These are phyloP conservation scores for Romanogobio albipinnatus DNA, from an alignment of 2,113 vertebrate genomes.

Conservation along the genomic window DNA sequence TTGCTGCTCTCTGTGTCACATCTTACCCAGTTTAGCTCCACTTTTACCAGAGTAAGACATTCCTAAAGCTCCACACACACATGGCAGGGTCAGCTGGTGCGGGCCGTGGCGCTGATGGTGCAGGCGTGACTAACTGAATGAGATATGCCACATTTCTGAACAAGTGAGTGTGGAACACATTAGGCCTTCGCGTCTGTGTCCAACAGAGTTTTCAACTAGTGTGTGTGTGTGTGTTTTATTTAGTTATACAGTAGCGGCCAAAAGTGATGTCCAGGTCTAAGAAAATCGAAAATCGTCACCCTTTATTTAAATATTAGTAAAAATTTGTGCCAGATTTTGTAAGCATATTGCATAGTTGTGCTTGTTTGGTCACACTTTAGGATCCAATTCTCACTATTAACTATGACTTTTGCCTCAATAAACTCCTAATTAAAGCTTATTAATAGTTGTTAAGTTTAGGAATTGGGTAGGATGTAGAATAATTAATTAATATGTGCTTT, in stretches of 20 bases:
- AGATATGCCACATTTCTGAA: slow-evolving; percentile 40
- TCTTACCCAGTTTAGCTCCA: slow-evolving; percentile 28
- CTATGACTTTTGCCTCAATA: no score
- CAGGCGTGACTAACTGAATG: slow-evolving; percentile 20
- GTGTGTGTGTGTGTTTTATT: not conserved
- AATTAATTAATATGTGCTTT: no score
- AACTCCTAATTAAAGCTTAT: no score
- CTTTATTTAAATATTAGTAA: no score
- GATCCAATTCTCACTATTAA: no score
- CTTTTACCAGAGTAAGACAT: slow-evolving; percentile 49
- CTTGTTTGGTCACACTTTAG: no score
- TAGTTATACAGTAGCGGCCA: not conserved
- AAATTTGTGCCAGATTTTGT: no score
- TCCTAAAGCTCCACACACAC: slow-evolving; percentile 33
- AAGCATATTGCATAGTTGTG: no score
- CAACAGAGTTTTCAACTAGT: not conserved
- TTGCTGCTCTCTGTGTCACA: slow-evolving; percentile 31
- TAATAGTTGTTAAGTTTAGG: no score
- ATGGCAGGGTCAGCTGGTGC: slow-evolving; percentile 45
- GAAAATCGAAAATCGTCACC: no score
- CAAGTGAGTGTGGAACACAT: slow-evolving; percentile 12
- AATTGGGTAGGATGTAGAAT: no score
- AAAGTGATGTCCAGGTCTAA: no score
- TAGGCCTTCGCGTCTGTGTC: slow-evolving; percentile 1
- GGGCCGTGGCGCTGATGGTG: slow-evolving; percentile 25